These are phyloP conservation scores for Lordiphosa clarofinis DNA, from an alignment of 1,140 invertebrate species.

Conservation along the genomic window DNA sequence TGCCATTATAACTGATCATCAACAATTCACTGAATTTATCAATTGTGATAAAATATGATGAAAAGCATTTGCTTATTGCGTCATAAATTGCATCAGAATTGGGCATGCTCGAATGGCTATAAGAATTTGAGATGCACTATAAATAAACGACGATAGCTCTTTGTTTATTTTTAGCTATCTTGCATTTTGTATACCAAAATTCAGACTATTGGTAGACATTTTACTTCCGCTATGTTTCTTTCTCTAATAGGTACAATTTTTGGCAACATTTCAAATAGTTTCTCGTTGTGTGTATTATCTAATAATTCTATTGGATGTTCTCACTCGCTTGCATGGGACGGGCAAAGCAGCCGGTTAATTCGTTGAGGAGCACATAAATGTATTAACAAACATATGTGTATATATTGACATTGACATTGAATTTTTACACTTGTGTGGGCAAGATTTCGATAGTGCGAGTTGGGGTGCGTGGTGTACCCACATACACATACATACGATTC, in stretches of 20 bases:
- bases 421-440: conserved; percentile 15
- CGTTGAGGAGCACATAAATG: not conserved
- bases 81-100: conserved; percentile 23
- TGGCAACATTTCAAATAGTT: conserved; percentile 27
- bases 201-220: conserved; percentile 9
- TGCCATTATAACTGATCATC: too few relatives aligned
- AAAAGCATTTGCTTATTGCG: conserved; percentile 29
- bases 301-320: conserved; percentile 29
- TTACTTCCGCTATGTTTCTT: conserved; percentile 25
- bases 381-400: not conserved
- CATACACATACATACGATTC: not conserved
- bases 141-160: conserved; percentile 24
- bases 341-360: too few relatives aligned
- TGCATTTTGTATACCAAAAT: too few relatives aligned
- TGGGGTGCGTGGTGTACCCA: not conserved
- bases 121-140: conserved; percentile 29
- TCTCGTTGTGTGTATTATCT: conserved; percentile 32
- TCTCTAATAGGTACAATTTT: conserved; percentile 22
- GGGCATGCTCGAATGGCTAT: conserved; percentile 4
- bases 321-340: not conserved
- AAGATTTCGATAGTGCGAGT: conserved; percentile 22
- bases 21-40: too few relatives aligned
- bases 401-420: conserved; percentile 62
- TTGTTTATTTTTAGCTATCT: conserved; percentile 11
- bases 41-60: conserved; percentile 4